These are phyloP conservation scores for Tinamus guttatus DNA, from an alignment of 2,113 vertebrate genomes.

Conservation along the genomic window DNA sequence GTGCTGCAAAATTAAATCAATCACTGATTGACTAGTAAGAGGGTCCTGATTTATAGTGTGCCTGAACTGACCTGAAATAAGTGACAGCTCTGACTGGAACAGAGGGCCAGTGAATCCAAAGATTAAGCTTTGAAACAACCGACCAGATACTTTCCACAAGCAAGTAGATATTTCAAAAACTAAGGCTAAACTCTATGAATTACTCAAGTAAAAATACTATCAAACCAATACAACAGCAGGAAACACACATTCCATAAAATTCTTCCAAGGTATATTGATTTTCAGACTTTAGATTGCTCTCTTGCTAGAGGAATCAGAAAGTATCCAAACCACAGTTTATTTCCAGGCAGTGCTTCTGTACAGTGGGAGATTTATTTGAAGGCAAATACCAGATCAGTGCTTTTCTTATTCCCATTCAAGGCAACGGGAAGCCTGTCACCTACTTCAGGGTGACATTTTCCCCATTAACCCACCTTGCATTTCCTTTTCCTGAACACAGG, in stretches of 20 bases:
- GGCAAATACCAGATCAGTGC: neutral
- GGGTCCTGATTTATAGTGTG: constrained; percentile 63
- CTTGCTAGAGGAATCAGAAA: neutral
- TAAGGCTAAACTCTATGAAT: neutral
- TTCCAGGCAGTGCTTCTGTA: neutral
- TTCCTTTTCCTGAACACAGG: neutral
- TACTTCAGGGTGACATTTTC: neutral
- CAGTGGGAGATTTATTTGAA: neutral
- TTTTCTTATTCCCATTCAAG: neutral
- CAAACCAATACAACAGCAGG: neutral
- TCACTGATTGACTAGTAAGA: constrained; percentile 48
- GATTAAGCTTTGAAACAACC: constrained; percentile 52
- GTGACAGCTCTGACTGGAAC: constrained; percentile 48
- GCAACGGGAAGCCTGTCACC: neutral
- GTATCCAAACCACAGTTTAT: neutral
- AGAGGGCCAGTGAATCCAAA: constrained; percentile 58
- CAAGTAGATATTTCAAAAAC: neutral
- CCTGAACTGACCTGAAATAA: constrained; percentile 61
- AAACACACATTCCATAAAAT: neutral
- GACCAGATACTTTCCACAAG: constrained; percentile 3
- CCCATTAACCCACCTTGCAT: neutral
- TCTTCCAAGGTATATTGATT: neutral
- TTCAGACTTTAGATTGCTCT: neutral
- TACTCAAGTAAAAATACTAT: neutral
- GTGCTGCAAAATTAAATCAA: constrained; percentile 49